phyloP scores from a whole-genome alignment of 2,113 vertebrate genomes.

The Mus pahari region DNA sequence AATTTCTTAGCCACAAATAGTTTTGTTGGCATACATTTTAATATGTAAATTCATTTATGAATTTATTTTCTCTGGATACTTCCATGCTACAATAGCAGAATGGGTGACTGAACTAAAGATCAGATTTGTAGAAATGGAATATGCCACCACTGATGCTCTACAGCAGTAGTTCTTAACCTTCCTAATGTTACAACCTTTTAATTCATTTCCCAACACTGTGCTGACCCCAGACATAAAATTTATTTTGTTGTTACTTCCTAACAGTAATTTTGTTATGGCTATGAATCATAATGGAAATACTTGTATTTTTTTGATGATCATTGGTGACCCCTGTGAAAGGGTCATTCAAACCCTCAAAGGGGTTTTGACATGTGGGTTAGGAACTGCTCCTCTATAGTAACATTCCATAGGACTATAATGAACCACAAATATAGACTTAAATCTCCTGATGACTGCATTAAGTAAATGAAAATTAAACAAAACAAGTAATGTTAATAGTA shows the following conservation, averaged over 20 bases:
- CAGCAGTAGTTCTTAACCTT: not conserved
- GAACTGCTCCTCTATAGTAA: not conserved
- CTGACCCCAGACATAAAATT: not conserved
- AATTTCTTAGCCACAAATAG: slow-evolving; percentile 15
- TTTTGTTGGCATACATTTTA: slow-evolving; percentile 21
- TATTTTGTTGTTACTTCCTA: not conserved
- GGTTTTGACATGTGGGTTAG: no score
- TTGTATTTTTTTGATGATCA: not conserved
- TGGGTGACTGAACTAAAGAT: not conserved
- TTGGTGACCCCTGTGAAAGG: not conserved
- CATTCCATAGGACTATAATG: not conserved
- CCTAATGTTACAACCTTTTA: not conserved
- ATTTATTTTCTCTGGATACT: not conserved
- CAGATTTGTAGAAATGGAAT: not conserved
- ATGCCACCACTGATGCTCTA: not conserved
- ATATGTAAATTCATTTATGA: not conserved
- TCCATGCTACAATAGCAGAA: not conserved
- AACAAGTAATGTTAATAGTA: not conserved
- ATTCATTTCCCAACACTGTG: not conserved
- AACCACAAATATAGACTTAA: not conserved
- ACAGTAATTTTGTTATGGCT: not conserved
- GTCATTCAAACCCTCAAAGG: not conserved
- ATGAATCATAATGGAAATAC: not conserved
- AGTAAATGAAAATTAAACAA: not conserved
- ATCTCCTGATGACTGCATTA: not conserved